Conservation (phyloP, 2,888 invertebrate genomes). For the Drosophila nigritarsus region DNA sequence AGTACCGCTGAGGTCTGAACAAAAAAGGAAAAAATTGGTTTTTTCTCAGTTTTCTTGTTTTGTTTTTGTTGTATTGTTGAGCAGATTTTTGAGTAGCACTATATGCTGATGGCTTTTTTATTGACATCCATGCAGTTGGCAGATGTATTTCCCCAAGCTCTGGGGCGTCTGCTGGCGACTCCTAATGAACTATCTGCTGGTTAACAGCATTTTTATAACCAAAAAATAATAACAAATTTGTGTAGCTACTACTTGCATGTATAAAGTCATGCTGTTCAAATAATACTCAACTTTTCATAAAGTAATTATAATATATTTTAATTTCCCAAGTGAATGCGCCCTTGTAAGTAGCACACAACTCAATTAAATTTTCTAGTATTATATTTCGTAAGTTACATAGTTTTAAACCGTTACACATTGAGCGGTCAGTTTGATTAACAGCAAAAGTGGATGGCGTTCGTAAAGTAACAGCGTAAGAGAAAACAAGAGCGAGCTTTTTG, state of each 20-base stretch:
- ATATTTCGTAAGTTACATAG: not conserved
- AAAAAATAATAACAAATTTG: not conserved
- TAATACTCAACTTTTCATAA: not conserved
- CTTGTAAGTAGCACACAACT: not conserved
- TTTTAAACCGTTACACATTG: slow-evolving; percentile 4
- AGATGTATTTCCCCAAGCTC: slow-evolving; percentile 45
- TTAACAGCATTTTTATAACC: not conserved
- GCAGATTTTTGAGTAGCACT: slow-evolving; percentile 45
- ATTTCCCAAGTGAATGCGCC: not conserved
- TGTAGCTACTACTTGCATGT: not conserved
- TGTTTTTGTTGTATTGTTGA: slow-evolving; percentile 21
- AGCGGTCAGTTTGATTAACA: slow-evolving; percentile 40
- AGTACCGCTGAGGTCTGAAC: not conserved
- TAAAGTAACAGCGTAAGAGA: slow-evolving; percentile 66
- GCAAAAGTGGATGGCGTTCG: slow-evolving; percentile 56
- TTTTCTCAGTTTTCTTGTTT: not conserved
- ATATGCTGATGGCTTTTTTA: slow-evolving; percentile 69
- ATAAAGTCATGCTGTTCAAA: not conserved
- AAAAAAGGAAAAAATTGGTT: not conserved
- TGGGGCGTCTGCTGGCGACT: slow-evolving; percentile 11
- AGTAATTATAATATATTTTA: not conserved
- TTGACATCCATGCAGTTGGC: slow-evolving; percentile 57
- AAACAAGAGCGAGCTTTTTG: slow-evolving; percentile 56
- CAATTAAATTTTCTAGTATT: not conserved
- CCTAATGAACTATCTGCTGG: too few relatives aligned